Evolutionary conservation across 2,797 vertebrate genomes (phyloP).

Genomic region (Martes flavigula): DNA sequence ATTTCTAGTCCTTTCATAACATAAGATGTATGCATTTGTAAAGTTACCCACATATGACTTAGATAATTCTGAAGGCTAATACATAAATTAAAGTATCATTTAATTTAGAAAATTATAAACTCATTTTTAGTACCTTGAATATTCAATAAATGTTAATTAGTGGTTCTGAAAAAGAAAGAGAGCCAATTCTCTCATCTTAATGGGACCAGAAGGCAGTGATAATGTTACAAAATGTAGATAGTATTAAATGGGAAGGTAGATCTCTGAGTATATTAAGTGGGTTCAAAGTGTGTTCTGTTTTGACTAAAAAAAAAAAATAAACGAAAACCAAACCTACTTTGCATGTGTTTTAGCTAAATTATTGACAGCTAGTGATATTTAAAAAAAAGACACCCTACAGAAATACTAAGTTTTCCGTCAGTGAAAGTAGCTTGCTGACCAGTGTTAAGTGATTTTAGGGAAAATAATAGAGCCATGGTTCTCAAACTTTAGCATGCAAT

Average conservation of each 20-base stretch:
- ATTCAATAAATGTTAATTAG: background rate
- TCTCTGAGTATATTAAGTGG: background rate
- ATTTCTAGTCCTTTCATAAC: background rate
- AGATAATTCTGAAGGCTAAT: background rate
- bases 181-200: background rate
- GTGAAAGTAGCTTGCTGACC: background rate
- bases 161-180: background rate
- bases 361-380: background rate
- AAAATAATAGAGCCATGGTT: background rate
- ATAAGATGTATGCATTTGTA: background rate
- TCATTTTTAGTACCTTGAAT: background rate
- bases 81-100: background rate
- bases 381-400: background rate
- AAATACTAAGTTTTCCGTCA: background rate
- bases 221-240: background rate
- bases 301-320: background rate
- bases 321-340: background rate
- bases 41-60: background rate
- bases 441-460: background rate
- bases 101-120: background rate
- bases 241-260: background rate
- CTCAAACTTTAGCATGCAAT: background rate
- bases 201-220: background rate
- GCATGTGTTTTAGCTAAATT: background rate
- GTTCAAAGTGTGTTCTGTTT: background rate